These are phyloP conservation scores for Cardinalis cardinalis DNA, from an alignment of 2,113 vertebrate species.

Conservation along the genomic window DNA sequence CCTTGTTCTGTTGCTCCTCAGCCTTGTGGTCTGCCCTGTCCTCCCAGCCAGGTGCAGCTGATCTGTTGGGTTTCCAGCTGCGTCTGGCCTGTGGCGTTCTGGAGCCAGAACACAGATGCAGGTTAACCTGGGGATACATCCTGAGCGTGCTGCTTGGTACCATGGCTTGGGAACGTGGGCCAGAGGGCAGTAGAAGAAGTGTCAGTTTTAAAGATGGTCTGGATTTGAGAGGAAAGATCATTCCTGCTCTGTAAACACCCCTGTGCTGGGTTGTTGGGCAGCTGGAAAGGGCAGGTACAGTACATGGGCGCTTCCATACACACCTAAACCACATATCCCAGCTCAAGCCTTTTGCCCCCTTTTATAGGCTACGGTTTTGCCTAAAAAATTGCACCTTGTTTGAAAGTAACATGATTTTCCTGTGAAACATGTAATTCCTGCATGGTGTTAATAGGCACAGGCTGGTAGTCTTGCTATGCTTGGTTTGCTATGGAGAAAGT, in stretches of 20 bases:
- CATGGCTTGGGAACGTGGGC: background rate
- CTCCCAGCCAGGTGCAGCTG: too few relatives aligned
- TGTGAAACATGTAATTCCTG: background rate
- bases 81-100: too few relatives aligned
- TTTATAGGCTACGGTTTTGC: background rate
- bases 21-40: background rate
- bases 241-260: background rate
- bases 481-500: background rate
- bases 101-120: background rate
- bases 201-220: background rate
- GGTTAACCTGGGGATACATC: accelerated
- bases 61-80: background rate
- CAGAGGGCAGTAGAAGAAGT: accelerated
- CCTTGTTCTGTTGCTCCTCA: background rate
- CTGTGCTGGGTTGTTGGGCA: background rate
- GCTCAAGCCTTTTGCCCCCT: too few relatives aligned
- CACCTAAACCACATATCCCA: accelerated
- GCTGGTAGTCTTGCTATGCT: background rate
- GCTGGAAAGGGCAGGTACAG: too few relatives aligned
- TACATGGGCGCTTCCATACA: accelerated
- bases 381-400: background rate
- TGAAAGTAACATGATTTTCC: background rate
- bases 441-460: accelerated
- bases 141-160: background rate
- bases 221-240: background rate